A percentile compares a stretch with the other conserved stretches of the same genome.
Evolutionary conservation across 2,888 invertebrate species (phyloP).

Genomic region (Chymomyza fuscimana): DNA sequence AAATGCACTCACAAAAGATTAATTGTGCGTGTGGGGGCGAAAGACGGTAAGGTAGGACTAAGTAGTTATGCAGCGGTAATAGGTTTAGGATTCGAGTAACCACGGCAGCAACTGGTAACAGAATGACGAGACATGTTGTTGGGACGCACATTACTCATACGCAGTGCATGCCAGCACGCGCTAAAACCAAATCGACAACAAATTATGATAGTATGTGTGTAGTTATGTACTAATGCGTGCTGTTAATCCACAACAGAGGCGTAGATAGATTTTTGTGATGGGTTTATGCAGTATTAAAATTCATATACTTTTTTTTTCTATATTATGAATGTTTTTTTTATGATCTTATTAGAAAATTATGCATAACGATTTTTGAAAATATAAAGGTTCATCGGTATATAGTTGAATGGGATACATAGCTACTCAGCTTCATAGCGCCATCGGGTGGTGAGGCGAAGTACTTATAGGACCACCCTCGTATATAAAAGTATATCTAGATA

Average conservation of each 20-base stretch:
- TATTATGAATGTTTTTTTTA: too few species aligned
- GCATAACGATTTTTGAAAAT: too few species aligned
- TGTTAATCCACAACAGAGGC: neutral
- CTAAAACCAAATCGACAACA: slow-evolving; percentile 33
- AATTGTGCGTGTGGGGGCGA: slow-evolving; percentile 57
- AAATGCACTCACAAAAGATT: slow-evolving; percentile 63
- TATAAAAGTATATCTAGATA: too few species aligned
- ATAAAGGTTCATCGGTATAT: too few species aligned
- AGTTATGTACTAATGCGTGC: neutral
- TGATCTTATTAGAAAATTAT: too few species aligned
- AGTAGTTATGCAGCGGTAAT: slow-evolving; percentile 21
- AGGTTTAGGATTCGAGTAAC: neutral
- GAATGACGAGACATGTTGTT: slow-evolving; percentile 58
- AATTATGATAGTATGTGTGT: slow-evolving; percentile 43
- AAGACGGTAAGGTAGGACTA: neutral
- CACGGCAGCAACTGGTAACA: slow-evolving; percentile 41
- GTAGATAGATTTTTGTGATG: too few species aligned
- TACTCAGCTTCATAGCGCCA: too few species aligned
- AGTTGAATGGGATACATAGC: too few species aligned
- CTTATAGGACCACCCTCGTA: too few species aligned
- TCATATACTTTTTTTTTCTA: too few species aligned
- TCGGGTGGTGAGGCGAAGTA: too few species aligned
- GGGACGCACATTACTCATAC: slow-evolving; percentile 55
- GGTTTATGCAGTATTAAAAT: too few species aligned
- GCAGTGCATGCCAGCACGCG: slow-evolving; percentile 61